Conservation (phyloP, 64 coral and sea anemone genomes). For the Montipora sp. region DNA sequence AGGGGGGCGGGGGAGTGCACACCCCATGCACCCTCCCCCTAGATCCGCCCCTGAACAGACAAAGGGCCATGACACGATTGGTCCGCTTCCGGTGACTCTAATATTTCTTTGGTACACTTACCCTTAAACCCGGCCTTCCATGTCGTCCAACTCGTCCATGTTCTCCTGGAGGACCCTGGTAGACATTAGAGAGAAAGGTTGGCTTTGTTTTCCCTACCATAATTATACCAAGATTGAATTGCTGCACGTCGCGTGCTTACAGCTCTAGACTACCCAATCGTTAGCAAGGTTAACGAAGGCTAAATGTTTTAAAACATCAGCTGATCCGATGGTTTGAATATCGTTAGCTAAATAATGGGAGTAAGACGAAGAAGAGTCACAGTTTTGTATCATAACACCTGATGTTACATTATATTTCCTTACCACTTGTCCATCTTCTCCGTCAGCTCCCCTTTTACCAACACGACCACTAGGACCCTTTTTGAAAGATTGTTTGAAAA, state of each 20-base stretch:
- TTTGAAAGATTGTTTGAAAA: background rate
- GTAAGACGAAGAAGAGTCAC: no score
- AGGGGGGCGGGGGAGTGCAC: no score
- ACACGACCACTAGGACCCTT: background rate
- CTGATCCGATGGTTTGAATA: no score
- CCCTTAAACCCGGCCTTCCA: conserved; percentile 14
- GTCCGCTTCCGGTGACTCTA: background rate
- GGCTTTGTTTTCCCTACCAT: background rate
- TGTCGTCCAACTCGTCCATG: background rate
- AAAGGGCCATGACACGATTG: no score
- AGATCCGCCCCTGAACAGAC: no score
- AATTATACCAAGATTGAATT: background rate
- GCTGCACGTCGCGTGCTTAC: no score
- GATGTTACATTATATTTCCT: background rate
- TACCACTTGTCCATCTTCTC: conserved; percentile 21
- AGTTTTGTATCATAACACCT: no score
- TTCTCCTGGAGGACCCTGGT: background rate
- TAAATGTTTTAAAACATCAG: no score
- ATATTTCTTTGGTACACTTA: background rate
- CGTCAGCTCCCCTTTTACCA: conserved; percentile 5
- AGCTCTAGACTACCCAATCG: no score
- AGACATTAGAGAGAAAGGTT: background rate
- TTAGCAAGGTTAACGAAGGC: no score
- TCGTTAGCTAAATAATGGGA: no score
- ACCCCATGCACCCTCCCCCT: no score